These are phyloP conservation scores for Zhuqinia jingwanae DNA, from an alignment of 2,888 invertebrate genomes.

Conservation along the genomic window DNA sequence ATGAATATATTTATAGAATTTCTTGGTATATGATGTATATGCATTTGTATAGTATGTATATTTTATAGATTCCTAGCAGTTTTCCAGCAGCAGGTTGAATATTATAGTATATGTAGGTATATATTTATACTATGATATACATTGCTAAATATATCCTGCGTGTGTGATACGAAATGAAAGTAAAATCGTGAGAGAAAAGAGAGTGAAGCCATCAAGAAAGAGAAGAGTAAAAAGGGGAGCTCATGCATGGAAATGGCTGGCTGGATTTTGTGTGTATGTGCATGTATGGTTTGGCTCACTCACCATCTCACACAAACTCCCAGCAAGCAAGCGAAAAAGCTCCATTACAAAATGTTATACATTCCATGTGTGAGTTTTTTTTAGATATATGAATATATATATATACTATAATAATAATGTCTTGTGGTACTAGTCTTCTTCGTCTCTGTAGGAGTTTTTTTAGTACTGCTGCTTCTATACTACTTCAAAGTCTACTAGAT, in stretches of 20 bases:
- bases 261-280: too few relatives aligned
- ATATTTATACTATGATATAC: neutral
- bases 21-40: too few relatives aligned
- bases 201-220: slow-evolving; percentile 42
- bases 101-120: neutral
- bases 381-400: neutral
- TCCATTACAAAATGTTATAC: slow-evolving; percentile 25
- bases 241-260: slow-evolving; percentile 20
- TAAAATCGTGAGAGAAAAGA: slow-evolving; percentile 37
- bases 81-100: neutral
- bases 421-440: slow-evolving; percentile 12
- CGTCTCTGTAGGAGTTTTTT: slow-evolving; percentile 15
- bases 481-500: slow-evolving; percentile 18
- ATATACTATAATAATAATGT: neutral
- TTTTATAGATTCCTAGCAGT: too few relatives aligned
- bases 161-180: slow-evolving; percentile 32
- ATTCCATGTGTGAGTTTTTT: slow-evolving; percentile 15
- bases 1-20: neutral
- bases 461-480: slow-evolving; percentile 41
- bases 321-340: slow-evolving; percentile 1
- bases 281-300: slow-evolving; percentile 33
- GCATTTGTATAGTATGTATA: too few relatives aligned
- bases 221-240: slow-evolving; percentile 37
- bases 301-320: too few relatives aligned
- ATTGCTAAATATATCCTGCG: neutral